Conservation (phyloP, 2,797 vertebrate species). For the Coluber constrictor region DNA sequence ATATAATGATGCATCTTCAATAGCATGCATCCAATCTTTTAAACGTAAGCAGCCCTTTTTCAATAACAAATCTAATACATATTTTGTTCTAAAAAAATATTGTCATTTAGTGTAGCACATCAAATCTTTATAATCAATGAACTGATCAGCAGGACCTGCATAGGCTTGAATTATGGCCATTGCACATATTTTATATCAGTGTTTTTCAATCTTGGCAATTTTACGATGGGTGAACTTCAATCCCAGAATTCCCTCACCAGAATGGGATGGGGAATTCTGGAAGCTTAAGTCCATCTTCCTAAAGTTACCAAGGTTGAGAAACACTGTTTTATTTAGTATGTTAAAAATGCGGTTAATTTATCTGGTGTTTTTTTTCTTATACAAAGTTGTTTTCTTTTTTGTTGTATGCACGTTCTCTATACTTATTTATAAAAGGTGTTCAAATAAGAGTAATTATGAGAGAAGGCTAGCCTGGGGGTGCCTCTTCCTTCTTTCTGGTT, state of each 20-base stretch:
- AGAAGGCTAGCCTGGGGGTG: constrained; percentile 30
- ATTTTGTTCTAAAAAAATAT: constrained; percentile 69
- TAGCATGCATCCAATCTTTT: constrained; percentile 38
- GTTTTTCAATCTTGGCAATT: not conserved
- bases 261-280: not conserved
- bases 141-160: not conserved
- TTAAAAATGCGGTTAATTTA: constrained; percentile 82
- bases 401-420: constrained; percentile 50
- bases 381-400: constrained; percentile 40
- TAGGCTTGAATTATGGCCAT: not conserved
- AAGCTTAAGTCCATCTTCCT: not conserved
- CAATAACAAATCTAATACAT: constrained; percentile 61
- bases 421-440: constrained; percentile 28
- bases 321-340: constrained; percentile 63
- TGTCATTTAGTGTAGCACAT: constrained; percentile 1
- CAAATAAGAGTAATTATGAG: constrained; percentile 12
- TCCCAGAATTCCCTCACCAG: not conserved
- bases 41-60: constrained; percentile 58
- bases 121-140: not conserved
- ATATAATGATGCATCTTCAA: constrained; percentile 21
- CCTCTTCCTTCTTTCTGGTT: constrained; percentile 31
- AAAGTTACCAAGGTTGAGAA: not conserved
- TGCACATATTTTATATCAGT: constrained; percentile 64
- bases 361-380: constrained; percentile 21
- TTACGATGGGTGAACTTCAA: not conserved